phyloP scores from a whole-genome alignment of 2,113 vertebrate species.

The Colaptes auratus region DNA sequence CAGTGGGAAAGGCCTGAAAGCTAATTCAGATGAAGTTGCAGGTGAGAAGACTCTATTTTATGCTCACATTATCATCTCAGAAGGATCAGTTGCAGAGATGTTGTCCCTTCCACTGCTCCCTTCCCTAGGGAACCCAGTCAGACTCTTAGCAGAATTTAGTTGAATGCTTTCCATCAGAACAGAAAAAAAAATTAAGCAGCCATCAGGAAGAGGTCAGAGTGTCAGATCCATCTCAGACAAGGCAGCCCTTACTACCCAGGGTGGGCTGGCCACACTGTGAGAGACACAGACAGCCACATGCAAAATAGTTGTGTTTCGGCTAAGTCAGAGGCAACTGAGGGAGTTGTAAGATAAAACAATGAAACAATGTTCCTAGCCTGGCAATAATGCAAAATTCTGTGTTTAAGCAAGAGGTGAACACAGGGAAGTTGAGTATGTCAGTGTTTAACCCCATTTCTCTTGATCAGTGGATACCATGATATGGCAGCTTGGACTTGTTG shows the following conservation, averaged over 20 bases:
- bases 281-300: not conserved
- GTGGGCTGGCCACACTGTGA: not conserved
- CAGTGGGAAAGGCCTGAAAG: not conserved
- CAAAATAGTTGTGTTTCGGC: not conserved
- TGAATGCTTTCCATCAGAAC: not conserved
- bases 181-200: not conserved
- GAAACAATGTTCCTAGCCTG: not conserved
- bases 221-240: accelerated
- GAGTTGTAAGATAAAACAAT: not conserved
- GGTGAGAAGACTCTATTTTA: not conserved
- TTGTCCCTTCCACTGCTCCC: not conserved
- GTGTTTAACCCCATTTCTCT: not conserved
- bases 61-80: not conserved
- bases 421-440: not conserved
- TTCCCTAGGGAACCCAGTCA: not conserved
- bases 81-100: not conserved
- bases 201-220: not conserved
- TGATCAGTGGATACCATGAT: not conserved
- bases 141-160: not conserved
- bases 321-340: not conserved
- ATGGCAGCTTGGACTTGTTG: not conserved
- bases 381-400: not conserved
- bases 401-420: not conserved
- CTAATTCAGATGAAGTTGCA: not conserved
- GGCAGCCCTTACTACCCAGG: not conserved